phyloP scores from a whole-genome alignment of 2,797 vertebrate genomes.

The Heliangelus exortis region DNA sequence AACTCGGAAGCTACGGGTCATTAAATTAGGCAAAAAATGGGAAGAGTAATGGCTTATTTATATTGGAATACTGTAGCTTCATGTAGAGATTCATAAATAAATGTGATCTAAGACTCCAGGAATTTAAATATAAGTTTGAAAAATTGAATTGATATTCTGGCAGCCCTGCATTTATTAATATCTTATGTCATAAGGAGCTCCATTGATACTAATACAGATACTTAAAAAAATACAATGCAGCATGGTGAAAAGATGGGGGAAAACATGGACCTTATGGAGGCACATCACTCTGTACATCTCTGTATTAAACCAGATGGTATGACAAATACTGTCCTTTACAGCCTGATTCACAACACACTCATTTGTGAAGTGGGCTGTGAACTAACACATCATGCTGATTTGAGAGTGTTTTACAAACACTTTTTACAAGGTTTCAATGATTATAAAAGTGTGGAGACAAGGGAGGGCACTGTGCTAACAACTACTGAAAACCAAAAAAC shows the following conservation, averaged over 20 bases:
- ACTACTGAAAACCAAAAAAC: neutral
- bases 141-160: neutral
- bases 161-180: neutral
- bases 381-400: neutral
- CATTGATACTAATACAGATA: neutral
- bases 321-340: conserved; percentile 25
- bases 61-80: neutral
- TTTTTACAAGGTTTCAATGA: neutral
- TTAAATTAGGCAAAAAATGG: neutral
- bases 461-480: neutral
- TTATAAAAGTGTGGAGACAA: neutral
- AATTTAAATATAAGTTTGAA: neutral
- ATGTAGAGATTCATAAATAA: neutral
- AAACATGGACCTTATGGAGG: neutral
- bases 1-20: neutral
- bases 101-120: neutral
- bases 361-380: conserved; percentile 10
- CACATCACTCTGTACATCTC: neutral
- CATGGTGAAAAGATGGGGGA: neutral
- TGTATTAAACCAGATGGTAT: conserved; percentile 18
- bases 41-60: neutral
- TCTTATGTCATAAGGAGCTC: neutral
- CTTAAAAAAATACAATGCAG: neutral
- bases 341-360: conserved; percentile 11
- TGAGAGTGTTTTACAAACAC: neutral